Evolutionary conservation across 2,797 vertebrate genomes (phyloP), one percentile per base, ranked within the genome.

Genomic region (Sandelia bainsii): DNA sequence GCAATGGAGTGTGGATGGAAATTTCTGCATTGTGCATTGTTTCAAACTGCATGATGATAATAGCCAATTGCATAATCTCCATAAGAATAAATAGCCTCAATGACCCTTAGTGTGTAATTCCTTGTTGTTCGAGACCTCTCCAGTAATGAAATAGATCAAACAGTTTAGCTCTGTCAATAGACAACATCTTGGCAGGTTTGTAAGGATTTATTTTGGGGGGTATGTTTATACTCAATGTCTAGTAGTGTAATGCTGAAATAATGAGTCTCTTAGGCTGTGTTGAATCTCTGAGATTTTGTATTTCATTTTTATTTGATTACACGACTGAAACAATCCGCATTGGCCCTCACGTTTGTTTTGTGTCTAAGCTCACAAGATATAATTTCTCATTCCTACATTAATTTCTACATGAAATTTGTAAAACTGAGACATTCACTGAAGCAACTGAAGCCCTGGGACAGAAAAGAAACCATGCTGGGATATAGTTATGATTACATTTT

Each of bases 281-380:
- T 54, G 42, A 65, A 74, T 85, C 53, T 23, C 34, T n/a, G 64
- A 70, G 77, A 78, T 87, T 81, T 73, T 56, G 66, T 81, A 79
- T 84, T 84, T 77, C 73, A 80, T 79, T 89, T 90, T 84, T 82
- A 90, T 91, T 86, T 88, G 71, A 87, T 90, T 85, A 87, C 60
- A 61, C 82, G 69, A 79, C 80, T 80, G 69, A 85, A 87, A 85
- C 79, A 87, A 76, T 89, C 75, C 82, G 80, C 76, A 69, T 51
- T 62, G 79, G 87, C 78, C 82, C 88, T 82, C 56, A 61, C 79
- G 72, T 88, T 89, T 86, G 77, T 88, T 89, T 88, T 85, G 68
- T 72, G 48, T 70, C 29, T 52, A 62, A 86, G 68, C 80, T 77
- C 78, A 82, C 56, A 66, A 84, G 65, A 87, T 87, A 68, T 61